Percentiles rank a stretch among this genome's conserved stretches.
Evolutionary conservation across 2,113 vertebrate species (phyloP).

Genomic region (Ochotona princeps): DNA sequence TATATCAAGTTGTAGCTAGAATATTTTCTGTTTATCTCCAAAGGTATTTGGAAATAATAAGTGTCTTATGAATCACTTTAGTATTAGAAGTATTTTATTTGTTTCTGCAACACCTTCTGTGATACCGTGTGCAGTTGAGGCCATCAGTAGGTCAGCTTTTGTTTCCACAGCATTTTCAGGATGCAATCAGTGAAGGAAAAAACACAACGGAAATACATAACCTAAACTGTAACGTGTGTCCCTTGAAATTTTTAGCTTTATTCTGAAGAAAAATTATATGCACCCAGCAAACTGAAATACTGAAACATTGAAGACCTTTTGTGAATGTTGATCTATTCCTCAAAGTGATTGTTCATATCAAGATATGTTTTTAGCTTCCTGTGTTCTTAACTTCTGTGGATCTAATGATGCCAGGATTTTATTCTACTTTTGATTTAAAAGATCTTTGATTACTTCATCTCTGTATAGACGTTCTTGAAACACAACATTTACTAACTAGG

Average conservation of each 20-base stretch:
- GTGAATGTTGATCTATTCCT: not conserved
- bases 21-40: not conserved
- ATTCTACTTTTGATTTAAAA: conserved; percentile 38
- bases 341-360: not conserved
- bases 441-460: not conserved
- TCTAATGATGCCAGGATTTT: not conserved
- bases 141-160: not conserved
- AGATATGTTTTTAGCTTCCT: not conserved
- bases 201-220: not conserved
- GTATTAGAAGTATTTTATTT: not conserved
- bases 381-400: not conserved
- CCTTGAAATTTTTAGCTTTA: conserved; percentile 39
- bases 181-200: not conserved
- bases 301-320: not conserved
- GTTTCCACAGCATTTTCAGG: not conserved
- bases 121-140: not conserved
- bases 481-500: not conserved
- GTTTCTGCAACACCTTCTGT: not conserved
- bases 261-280: not conserved
- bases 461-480: not conserved
- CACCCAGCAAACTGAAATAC: not conserved
- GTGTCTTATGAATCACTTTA: conserved; percentile 26
- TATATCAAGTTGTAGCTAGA: not conserved
- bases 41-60: conserved; percentile 43
- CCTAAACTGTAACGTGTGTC: not conserved